Base-by-base conservation (phyloP, 2,888 invertebrate species). In the Sepiola atlantica region DNA sequence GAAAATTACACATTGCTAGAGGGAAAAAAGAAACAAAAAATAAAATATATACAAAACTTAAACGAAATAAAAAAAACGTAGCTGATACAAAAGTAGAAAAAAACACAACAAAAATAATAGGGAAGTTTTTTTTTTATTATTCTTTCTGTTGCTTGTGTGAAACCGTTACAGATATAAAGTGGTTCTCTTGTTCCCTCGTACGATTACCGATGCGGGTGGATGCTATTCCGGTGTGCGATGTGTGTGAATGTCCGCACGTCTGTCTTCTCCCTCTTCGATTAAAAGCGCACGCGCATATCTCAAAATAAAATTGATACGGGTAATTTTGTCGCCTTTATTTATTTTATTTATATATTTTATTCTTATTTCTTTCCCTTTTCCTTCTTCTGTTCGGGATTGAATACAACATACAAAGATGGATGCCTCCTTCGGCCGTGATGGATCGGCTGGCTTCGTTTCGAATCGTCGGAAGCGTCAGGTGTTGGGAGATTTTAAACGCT, bases 271-370 rank as follows among this genome's bases (percentile, higher is more conserved):
- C 16, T 10, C n/a, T 32, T 2, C 32, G 77, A 77, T 10, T 77
- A 77, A 77, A 28, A 12, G 77, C 28, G 77, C 77, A 77, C 28
- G 77, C 32, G 16, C 21, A 32, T 32, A 77, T 77, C 77, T 77
- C n/a, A 32, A 77, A 45, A 77, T 77, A 77, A 77, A 77, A 77
- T 77, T 77, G 77, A 77, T 77, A 77, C 77, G 77, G 77, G 77
- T 77, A 77, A 77, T 77, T n/a, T 77, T 77, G n/a, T 3, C 1
- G 10, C 18, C n/a, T 77, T 16, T 77, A 45, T n/a, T n/a, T 77
- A 14, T n/a, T 18, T 77, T 32, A 12, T 77, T 77, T 77, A 12
- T 77, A 32, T 77, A 24, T 77, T 28, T 45, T 45, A 45, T 45
- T 45, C 45, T 45, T 8, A 45, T 2, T 45, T 45, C 45, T 45